Evolutionary conservation across 2,113 vertebrate species (phyloP).

Genomic region (Girardinichthys multiradiatus): DNA sequence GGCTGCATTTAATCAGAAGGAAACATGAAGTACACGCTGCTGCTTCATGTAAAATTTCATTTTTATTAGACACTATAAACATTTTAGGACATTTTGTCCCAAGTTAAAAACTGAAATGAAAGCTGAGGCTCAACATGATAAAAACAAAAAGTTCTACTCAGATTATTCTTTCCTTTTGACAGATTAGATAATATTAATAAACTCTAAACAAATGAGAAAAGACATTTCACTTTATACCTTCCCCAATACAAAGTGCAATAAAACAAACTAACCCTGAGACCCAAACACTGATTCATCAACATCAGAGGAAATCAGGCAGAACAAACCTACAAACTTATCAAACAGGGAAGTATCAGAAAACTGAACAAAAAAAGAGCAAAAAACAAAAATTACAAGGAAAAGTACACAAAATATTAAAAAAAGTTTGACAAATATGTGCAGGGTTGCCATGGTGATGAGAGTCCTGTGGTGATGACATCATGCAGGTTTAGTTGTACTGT

Average conservation of each 20-base stretch:
- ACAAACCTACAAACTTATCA: not conserved
- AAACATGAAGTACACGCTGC: too few relatives aligned
- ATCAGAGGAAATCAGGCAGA: not conserved
- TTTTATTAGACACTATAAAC: too few relatives aligned
- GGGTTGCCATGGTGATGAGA: not conserved
- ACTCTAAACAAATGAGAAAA: slow-evolving; percentile 1
- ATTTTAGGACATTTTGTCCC: too few relatives aligned
- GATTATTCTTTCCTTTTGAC: too few relatives aligned
- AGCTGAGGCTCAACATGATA: too few relatives aligned
- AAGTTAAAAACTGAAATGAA: too few relatives aligned
- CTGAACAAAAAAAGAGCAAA: not conserved
- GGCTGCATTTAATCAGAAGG: too few relatives aligned
- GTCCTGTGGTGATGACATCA: slow-evolving; percentile 64
- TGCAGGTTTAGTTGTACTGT: slow-evolving; percentile 85
- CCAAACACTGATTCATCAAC: slow-evolving; percentile 33
- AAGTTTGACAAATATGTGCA: not conserved
- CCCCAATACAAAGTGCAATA: not conserved
- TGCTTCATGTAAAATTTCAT: too few relatives aligned
- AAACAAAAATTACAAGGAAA: not conserved
- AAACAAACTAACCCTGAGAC: slow-evolving; percentile 17
- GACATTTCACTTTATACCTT: slow-evolving; percentile 13
- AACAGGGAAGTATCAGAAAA: not conserved
- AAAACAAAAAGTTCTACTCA: too few relatives aligned
- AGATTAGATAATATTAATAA: too few relatives aligned
- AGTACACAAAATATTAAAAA: not conserved